Conservation (phyloP, 2,888 invertebrate species). For the Acrobasis consociella region DNA sequence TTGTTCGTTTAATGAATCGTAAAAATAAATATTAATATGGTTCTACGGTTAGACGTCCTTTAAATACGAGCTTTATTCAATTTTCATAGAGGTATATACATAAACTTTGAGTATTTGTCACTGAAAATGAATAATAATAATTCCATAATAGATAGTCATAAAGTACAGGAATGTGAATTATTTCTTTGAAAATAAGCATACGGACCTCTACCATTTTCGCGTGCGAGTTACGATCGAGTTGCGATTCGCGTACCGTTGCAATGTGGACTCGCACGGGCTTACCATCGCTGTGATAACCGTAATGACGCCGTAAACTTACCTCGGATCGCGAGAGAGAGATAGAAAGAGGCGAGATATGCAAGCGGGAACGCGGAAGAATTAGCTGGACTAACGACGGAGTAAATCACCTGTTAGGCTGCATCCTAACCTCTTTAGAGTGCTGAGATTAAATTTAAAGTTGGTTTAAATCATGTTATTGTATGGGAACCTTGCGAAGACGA, state of each 20-base stretch:
- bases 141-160: too few species aligned
- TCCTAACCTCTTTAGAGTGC: conserved; percentile 53
- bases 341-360: conserved; percentile 57
- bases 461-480: conserved; percentile 55
- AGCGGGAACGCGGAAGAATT: conserved; percentile 76
- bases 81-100: too few species aligned
- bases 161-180: neutral
- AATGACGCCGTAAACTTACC: conserved; percentile 76
- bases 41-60: neutral
- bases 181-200: neutral
- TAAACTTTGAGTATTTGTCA: too few species aligned
- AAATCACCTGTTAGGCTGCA: conserved; percentile 66
- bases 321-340: conserved; percentile 54
- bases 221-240: conserved; percentile 24
- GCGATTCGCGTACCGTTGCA: conserved; percentile 35
- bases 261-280: conserved; percentile 50
- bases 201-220: conserved; percentile 24
- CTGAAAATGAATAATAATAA: too few species aligned
- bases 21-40: neutral
- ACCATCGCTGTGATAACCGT: conserved; percentile 62
- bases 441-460: conserved; percentile 63
- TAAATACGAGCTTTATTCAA: too few species aligned
- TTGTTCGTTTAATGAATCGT: neutral
- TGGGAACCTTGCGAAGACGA: conserved; percentile 36
- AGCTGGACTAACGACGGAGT: conserved; percentile 71